A percentile compares a stretch with the other conserved stretches of the same genome.
phyloP scores from a whole-genome alignment of 2,888 invertebrate genomes.

The Phragmatobia fuliginosa region DNA sequence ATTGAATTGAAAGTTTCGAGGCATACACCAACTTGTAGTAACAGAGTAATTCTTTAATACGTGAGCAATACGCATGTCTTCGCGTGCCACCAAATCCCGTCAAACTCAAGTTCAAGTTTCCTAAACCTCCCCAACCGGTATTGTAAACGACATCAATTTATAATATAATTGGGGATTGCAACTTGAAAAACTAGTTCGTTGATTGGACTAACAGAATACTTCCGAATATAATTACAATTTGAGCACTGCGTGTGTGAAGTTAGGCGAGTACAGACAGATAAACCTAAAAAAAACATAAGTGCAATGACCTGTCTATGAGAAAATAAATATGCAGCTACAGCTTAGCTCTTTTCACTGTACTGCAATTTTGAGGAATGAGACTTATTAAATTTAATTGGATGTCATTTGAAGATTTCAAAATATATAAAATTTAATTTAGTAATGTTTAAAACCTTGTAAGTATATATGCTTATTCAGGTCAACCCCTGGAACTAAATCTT shows the following conservation, averaged over 20 bases:
- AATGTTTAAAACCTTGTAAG: too few species aligned
- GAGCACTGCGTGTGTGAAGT: slow-evolving; percentile 5
- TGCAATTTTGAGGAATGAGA: background rate
- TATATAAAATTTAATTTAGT: background rate
- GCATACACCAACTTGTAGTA: background rate
- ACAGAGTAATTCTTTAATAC: background rate
- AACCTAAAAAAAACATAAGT: background rate
- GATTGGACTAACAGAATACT: slow-evolving; percentile 13
- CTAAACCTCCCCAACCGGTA: slow-evolving; percentile 8
- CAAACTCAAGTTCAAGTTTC: slow-evolving; percentile 4
- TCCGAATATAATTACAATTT: slow-evolving; percentile 13
- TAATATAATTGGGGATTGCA: slow-evolving; percentile 1
- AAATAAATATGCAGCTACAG: background rate
- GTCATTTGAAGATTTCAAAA: background rate
- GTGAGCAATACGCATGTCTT: background rate
- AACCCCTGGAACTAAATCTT: too few species aligned
- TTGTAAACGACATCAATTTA: slow-evolving; percentile 5
- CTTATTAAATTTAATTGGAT: background rate
- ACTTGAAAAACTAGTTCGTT: slow-evolving; percentile 4
- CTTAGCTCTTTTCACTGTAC: background rate
- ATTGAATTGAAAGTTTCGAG: background rate
- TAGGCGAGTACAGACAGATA: background rate
- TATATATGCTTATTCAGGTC: too few species aligned
- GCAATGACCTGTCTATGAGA: background rate
- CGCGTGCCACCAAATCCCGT: background rate